Evolutionary conservation across 1,140 invertebrate species (phyloP).

Genomic region (Halyomorpha halys): DNA sequence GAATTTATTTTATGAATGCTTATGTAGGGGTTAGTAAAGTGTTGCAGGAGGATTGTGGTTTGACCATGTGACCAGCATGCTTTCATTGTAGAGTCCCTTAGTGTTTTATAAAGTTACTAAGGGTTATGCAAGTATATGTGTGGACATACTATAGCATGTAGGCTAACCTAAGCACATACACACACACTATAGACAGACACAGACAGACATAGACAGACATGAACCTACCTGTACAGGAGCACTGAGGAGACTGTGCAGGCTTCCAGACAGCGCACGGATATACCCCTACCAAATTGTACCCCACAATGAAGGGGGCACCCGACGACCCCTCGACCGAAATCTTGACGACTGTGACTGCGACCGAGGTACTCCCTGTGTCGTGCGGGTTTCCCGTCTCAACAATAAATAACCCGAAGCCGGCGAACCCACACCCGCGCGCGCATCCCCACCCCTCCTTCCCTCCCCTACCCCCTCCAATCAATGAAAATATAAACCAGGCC

Average conservation of each 20-base stretch:
- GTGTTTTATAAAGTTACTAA: too few species aligned
- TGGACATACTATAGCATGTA: too few species aligned
- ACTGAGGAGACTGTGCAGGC: constrained; percentile 32
- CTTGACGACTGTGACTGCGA: constrained; percentile 23
- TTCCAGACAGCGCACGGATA: constrained; percentile 45
- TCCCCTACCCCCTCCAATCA: constrained; percentile 29
- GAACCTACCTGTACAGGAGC: constrained; percentile 36
- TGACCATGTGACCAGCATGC: too few species aligned
- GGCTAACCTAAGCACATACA: too few species aligned
- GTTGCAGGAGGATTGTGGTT: too few species aligned
- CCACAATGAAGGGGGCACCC: constrained; percentile 33
- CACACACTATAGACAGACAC: too few species aligned
- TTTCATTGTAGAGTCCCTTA: too few species aligned
- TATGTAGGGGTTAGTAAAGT: too few species aligned
- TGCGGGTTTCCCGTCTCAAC: constrained; percentile 27
- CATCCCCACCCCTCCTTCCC: constrained; percentile 17
- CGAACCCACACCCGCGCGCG: constrained; percentile 21
- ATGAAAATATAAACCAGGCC: constrained; percentile 32
- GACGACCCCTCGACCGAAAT: constrained; percentile 28
- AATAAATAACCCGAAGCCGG: constrained; percentile 29
- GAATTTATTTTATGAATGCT: too few species aligned
- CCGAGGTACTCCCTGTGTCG: not conserved
- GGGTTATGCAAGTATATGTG: too few species aligned
- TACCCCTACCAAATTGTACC: constrained; percentile 45
- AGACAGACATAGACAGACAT: too few species aligned